A percentile compares a stretch with the other conserved stretches of the same genome.
These are phyloP conservation scores for Apodemia mormo DNA, from an alignment of 2,888 invertebrate species.

Conservation along the genomic window DNA sequence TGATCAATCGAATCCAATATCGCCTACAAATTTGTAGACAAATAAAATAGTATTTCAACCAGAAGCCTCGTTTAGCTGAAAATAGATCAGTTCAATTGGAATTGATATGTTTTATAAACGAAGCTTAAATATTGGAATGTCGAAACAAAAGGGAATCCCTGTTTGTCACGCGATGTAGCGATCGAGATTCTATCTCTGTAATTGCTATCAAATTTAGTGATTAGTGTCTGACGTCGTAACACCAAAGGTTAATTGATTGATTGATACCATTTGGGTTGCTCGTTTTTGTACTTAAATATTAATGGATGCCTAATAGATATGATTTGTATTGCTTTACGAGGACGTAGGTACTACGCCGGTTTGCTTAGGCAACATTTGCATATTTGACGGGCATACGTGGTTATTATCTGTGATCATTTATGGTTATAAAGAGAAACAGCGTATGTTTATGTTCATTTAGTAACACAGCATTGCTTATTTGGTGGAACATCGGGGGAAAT, in stretches of 20 bases:
- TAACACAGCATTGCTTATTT: too few species aligned
- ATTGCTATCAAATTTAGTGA: conserved; percentile 7
- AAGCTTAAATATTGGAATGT: not conserved
- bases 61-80: not conserved
- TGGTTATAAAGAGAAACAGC: too few species aligned
- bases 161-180: conserved; percentile 11
- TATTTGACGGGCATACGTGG: too few species aligned
- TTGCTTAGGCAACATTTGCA: too few species aligned
- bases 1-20: not conserved
- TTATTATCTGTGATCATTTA: too few species aligned
- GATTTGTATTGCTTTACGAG: too few species aligned
- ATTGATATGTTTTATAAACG: conserved; percentile 15
- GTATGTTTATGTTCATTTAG: too few species aligned
- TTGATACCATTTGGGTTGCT: not conserved
- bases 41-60: conserved; percentile 7
- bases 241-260: conserved; percentile 11
- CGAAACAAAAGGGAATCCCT: conserved; percentile 1
- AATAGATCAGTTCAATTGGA: conserved; percentile 4
- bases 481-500: too few species aligned
- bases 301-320: not conserved
- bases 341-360: too few species aligned
- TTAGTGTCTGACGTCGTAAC: not conserved
- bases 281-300: not conserved
- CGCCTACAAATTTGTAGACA: not conserved
- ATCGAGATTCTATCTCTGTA: conserved; percentile 12